Conservation (phyloP, 2,888 invertebrate genomes). For the Andrena bucephala region DNA sequence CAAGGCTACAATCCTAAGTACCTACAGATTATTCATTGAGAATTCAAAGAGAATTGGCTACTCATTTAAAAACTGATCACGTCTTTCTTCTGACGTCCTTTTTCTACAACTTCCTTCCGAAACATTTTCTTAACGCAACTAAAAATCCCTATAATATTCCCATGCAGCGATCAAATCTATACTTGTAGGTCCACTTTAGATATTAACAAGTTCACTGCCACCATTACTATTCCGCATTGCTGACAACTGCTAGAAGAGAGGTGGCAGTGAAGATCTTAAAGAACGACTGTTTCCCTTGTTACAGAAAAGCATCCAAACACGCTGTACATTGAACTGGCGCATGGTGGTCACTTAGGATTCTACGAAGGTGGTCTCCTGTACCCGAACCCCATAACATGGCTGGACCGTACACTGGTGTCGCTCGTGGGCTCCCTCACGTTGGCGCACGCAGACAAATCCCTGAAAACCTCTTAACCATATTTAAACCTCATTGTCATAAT, state of each 20-base stretch:
- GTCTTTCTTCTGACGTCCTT: background rate
- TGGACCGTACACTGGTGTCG: conserved; percentile 95
- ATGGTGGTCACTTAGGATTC: conserved; percentile 98
- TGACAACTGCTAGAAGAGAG: background rate
- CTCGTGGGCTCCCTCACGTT: conserved; percentile 91
- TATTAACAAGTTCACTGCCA: no score
- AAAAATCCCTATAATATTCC: background rate
- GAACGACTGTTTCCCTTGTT: conserved; percentile 39
- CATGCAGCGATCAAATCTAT: no score
- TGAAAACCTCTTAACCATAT: conserved; percentile 79
- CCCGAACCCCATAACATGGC: conserved; percentile 96
- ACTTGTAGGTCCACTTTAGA: no score
- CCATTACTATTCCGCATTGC: no score
- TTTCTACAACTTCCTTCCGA: background rate
- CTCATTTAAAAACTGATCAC: background rate
- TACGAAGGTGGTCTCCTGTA: conserved; percentile 95
- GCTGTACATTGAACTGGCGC: conserved; percentile 93
- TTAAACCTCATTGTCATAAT: conserved; percentile 46
- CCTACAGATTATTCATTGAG: background rate
- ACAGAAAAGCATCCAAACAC: conserved; percentile 89
- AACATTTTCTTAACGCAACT: background rate
- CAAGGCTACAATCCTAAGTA: background rate
- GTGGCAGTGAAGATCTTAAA: background rate
- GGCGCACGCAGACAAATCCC: conserved; percentile 85
- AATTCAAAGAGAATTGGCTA: background rate